A percentile compares a stretch with the other conserved stretches of the same genome.
phyloP scores from a whole-genome alignment of 2,113 vertebrate genomes.

The Gopherus evgoodei region DNA sequence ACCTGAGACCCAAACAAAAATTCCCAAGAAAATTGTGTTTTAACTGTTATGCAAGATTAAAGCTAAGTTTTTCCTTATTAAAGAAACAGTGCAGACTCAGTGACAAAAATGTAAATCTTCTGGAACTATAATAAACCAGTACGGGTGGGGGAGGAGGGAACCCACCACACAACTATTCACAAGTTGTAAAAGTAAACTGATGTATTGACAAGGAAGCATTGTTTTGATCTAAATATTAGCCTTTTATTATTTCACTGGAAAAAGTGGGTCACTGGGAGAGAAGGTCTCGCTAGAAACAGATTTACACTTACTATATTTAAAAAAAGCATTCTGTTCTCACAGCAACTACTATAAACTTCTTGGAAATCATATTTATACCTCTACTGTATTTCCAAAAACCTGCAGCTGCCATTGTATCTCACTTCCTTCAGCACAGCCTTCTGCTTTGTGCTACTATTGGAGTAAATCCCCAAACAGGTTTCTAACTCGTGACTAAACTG shows the following conservation, averaged over 20 bases:
- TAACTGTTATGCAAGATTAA: not conserved
- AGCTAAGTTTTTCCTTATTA: not conserved
- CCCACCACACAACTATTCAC: not conserved
- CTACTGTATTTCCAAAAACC: not conserved
- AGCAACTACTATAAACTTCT: not conserved
- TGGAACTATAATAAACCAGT: not conserved
- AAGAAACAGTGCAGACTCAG: not conserved
- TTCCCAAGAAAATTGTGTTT: rapidly evolving
- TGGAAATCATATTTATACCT: not conserved
- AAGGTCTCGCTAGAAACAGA: constrained; percentile 24
- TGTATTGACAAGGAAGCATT: not conserved
- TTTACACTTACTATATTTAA: not conserved
- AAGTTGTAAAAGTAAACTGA: not conserved
- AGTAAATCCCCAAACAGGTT: not conserved
- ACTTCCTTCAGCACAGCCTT: not conserved
- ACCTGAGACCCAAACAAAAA: not conserved
- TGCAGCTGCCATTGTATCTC: not conserved
- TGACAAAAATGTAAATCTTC: not conserved
- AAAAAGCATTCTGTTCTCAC: not conserved
- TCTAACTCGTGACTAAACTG: not conserved
- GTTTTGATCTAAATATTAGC: constrained; percentile 1
- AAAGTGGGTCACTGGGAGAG: not conserved
- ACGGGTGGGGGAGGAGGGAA: no score
- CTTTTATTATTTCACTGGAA: not conserved
- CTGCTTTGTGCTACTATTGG: not conserved